Percentiles rank a stretch among this genome's conserved stretches.
Conservation (phyloP, 2,113 vertebrate genomes). For the Anseranas semipalmata region DNA sequence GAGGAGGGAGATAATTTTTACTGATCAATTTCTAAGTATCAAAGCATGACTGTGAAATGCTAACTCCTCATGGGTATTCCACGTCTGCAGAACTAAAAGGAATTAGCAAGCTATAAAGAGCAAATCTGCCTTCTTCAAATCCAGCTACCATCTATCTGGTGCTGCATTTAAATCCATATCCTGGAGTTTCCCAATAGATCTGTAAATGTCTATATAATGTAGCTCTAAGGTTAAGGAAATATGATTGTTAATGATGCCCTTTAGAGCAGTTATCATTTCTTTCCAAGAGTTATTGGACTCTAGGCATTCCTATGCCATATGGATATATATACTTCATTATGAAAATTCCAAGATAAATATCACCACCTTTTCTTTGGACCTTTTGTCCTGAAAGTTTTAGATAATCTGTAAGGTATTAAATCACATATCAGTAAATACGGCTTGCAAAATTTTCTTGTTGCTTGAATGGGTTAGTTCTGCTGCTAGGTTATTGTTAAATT, state of each 20-base stretch:
- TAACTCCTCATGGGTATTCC: not conserved
- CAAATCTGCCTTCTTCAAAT: not conserved
- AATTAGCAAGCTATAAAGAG: not conserved
- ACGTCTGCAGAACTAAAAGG: not conserved
- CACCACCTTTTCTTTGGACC: not conserved
- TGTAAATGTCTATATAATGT: slow-evolving; percentile 39
- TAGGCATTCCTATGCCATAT: slow-evolving; percentile 16
- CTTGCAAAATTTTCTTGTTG: not conserved
- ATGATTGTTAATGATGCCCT: slow-evolving; percentile 45
- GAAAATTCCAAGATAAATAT: not conserved
- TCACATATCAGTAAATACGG: not conserved
- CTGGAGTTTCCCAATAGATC: slow-evolving; percentile 33
- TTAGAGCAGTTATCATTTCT: slow-evolving; percentile 46
- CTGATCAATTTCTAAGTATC: not conserved
- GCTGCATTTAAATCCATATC: not conserved
- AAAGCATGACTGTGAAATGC: not conserved
- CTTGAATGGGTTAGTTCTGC: not conserved
- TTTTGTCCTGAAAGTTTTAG: not conserved
- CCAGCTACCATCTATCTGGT: not conserved
- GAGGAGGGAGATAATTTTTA: not conserved
- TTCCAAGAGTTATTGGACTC: slow-evolving; percentile 39
- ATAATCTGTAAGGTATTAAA: not conserved
- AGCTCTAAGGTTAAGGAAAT: slow-evolving; percentile 43
- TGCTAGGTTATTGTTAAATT: not conserved
- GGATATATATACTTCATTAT: slow-evolving; percentile 16